Conservation (phyloP, 1,140 invertebrate genomes). For the Ptiloglossa arizonensis region DNA sequence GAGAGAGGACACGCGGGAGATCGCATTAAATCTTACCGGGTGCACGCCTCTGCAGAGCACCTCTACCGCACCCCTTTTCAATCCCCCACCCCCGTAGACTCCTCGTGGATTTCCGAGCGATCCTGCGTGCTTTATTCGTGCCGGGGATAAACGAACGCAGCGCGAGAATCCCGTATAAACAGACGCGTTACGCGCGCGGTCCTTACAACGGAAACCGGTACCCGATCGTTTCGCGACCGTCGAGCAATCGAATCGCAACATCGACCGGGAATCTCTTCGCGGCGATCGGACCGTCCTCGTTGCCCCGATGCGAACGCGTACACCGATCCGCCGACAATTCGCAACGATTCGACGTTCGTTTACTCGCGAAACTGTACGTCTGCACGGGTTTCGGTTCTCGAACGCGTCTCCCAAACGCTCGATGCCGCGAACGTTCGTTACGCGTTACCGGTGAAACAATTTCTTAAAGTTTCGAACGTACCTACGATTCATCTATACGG, state of each 20-base stretch:
- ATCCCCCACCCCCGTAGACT: neutral
- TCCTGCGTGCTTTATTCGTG: conserved; percentile 8
- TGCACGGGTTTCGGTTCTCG: too few relatives aligned
- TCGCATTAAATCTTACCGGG: conserved; percentile 77
- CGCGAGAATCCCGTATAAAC: neutral
- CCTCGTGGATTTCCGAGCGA: conserved; percentile 15
- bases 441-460: too few relatives aligned
- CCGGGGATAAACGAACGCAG: neutral
- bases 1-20: conserved; percentile 62
- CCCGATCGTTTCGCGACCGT: neutral
- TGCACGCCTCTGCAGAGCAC: conserved; percentile 71
- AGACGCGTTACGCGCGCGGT: neutral
- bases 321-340: too few relatives aligned
- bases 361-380: too few relatives aligned
- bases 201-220: conserved; percentile 1
- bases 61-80: conserved; percentile 47
- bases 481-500: too few relatives aligned
- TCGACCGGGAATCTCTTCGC: neutral
- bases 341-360: too few relatives aligned
- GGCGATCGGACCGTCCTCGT: neutral
- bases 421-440: too few relatives aligned
- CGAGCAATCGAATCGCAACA: neutral
- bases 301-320: too few relatives aligned
- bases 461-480: too few relatives aligned
- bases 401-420: too few relatives aligned